Evolutionary conservation across 2,888 invertebrate genomes (phyloP).

Genomic region (Apotomis betuletana): DNA sequence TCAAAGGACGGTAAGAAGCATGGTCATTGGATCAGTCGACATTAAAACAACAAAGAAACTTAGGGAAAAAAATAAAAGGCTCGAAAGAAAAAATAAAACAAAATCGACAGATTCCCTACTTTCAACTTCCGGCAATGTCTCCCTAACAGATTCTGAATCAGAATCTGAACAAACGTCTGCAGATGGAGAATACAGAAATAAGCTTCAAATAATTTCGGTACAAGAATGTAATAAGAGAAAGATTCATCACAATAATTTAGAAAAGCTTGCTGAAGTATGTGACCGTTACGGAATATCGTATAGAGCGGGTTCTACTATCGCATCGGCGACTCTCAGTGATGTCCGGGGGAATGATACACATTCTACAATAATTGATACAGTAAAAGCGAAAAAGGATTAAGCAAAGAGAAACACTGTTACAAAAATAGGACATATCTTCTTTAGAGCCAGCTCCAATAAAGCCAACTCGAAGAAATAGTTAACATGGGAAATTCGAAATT

Average conservation of each 20-base stretch:
- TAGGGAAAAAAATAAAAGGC: not conserved
- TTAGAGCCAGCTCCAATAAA: too few species aligned
- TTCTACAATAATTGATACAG: constrained; percentile 1
- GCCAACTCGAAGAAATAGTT: too few species aligned
- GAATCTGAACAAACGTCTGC: too few species aligned
- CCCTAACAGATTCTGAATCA: not conserved
- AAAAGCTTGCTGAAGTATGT: constrained; percentile 4
- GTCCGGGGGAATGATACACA: not conserved
- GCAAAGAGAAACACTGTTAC: too few species aligned
- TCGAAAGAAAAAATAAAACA: not conserved
- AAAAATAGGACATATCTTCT: not conserved
- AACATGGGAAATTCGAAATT: not conserved
- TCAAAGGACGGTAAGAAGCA: not conserved
- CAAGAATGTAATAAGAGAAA: not conserved
- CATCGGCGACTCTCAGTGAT: constrained; percentile 5
- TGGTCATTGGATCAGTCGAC: not conserved
- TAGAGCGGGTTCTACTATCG: not conserved
- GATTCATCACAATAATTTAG: not conserved
- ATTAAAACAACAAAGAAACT: constrained; percentile 11
- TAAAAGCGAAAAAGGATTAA: not conserved
- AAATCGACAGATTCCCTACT: not conserved
- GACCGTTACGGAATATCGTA: constrained; percentile 4
- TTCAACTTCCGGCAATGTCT: constrained; percentile 1
- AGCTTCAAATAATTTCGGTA: not conserved
- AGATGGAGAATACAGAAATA: not conserved